Base-by-base conservation (phyloP, 92 coral and sea anemone genomes). In the Heliopora coerulea region DNA sequence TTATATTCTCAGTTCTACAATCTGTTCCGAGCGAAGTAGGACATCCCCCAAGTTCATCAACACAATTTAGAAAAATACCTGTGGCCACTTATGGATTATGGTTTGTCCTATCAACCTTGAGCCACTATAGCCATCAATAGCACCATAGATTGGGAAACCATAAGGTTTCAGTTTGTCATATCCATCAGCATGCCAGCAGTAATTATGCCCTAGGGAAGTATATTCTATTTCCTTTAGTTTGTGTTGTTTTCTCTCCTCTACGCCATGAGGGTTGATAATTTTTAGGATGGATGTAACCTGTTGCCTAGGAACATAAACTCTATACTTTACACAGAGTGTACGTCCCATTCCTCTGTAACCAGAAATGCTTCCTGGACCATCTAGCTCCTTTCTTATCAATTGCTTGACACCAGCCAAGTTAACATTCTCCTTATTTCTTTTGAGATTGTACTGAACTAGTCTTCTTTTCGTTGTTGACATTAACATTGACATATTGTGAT, bases 341-440 rank as follows among this genome's bases (percentile, higher is more conserved):
- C 72, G 84, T 73, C 84, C 65, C 83, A 79, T 68, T 32, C 78
- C 61, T 56, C 83, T 79, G 66, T 79, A 77, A 24, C 82, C 77
- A 24, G 49, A 49, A 24, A 62, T 35, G 41, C 59, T 35, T 15
- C 82, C 77, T 19, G 66, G 54, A 11, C 83, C 78, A 68, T 79
- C 78, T 26, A 67, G 83, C 50, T 68, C 63, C 44, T 42, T 41
- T 18, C 28, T 26, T 3, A 66, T 79, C 40, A 29, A 48, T 41
- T 68, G 30, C 12, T 54, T 48, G 67, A 79, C 39, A 37, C 4
- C 42, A 4, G 4, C 6, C 4, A 37, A 4, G 11, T 37, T 11
- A 37, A 4, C 4, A 11, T 37, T 37, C 42, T 4, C 6, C 4
- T 37, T 37, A 4, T 4, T 11, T 37, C 42, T 37, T 11, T 37